Evolutionary conservation across 2,888 invertebrate genomes (phyloP), one percentile per base, ranked within the genome.

Genomic region (Gari tellinella): DNA sequence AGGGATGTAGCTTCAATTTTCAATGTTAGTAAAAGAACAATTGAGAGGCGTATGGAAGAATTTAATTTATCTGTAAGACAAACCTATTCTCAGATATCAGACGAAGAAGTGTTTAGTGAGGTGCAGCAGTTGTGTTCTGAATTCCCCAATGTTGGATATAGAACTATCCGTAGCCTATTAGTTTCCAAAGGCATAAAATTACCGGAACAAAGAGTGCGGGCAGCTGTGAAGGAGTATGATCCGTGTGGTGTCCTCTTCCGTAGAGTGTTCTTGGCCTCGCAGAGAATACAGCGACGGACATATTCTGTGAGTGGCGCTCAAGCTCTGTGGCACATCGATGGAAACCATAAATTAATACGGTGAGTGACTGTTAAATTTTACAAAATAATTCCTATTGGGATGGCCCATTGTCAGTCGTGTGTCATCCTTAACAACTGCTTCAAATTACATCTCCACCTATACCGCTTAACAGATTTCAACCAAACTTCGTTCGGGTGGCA

Each of bases 1-100:
- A 66, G 49, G 8, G 56, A 64, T n/a, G 56, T 66, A 19, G 17
- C 65, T 40, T 19, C 49, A 5, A 25, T 66, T 15, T 23, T 58
- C 5, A 58, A 57, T 26, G 65, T 66, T 8, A 58, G 65, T 49
- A 66, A 66, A 21, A 57, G 65, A 57, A 66, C 65, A 41, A 40
- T 66, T 21, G 65, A 66, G 40, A 66, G 57, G 40, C 37, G 65
- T 49, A 66, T 66, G 65, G 19, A 66, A 21, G 65, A 66, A 26
- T 57, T 19, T 43, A 40, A 57, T 1, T 31, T 66, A 19, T 58
- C 41, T 21, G 38, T 66, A n/a, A 8, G 65, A 26, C 49, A 57
- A 31, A 66, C 56, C 15, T 63, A 63, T 31, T 53, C 53, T 21
- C 52, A 63, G 15, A 45, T 63, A 46, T 53, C 58, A n/a, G 17